Evolutionary conservation across 2,797 vertebrate genomes (phyloP), one percentile per base, ranked within the genome.

Genomic region (Lates japonicus): DNA sequence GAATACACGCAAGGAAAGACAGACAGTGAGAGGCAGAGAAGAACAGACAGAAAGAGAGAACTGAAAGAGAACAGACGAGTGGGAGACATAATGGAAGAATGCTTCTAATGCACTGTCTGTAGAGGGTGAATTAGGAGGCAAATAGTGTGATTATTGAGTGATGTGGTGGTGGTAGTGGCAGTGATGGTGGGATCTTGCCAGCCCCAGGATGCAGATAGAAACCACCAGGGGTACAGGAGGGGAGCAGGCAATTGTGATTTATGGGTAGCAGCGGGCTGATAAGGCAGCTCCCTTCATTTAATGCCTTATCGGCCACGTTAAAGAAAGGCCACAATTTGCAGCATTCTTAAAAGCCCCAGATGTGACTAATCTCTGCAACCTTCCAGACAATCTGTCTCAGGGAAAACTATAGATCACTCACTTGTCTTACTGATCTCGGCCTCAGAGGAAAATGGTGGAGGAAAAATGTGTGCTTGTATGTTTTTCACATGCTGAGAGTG

Each of bases 321-420:
- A 96, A 96, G 96, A 97, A 96, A 96, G 95, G 95, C 93, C 95
- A 95, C 96, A 96, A 96, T 96, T 96, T 96, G 96, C 95, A 92
- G 94, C 95, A 95, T 96, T 95, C 94, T 95, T 95, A 95, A 95
- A 96, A 96, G 94, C 92, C 95, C 95, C 94, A 95, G 93, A 96
- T 95, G 94, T 94, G 93, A 95, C 94, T 96, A 96, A 96, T 96
- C 95, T 96, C 93, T 94, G 94, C 91, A 95, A 95, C 94, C 95
- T 95, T 94, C 93, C 94, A 90, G 92, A 94, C 94, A 94, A 94
- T 96, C 95, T 95, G 93, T 93, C 92, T 93, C 82, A 72, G 88
- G 88, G 64, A 94, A 93, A 95, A 95, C 93, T 93, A 95, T 95
- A 95, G 94, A 96, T 96, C 95, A 95, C 89, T 94, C 94, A 94